Conservation (phyloP, 2,113 vertebrate genomes). For the Sula dactylatra region DNA sequence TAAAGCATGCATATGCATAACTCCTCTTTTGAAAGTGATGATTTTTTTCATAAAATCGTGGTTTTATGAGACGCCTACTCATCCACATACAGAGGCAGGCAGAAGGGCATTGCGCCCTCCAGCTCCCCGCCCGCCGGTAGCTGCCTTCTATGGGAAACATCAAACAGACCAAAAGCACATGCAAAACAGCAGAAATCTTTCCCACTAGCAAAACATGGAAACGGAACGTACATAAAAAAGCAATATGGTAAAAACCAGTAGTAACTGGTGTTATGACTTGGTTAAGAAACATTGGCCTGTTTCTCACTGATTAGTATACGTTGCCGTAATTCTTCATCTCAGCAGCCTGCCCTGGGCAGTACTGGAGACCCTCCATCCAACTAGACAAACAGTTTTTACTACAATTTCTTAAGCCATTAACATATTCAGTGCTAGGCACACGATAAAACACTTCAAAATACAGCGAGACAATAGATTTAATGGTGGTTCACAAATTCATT, state of each 20-base stretch:
- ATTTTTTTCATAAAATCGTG: not conserved
- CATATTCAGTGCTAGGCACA: not conserved
- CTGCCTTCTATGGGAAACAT: not conserved
- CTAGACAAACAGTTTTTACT: not conserved
- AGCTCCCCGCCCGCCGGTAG: accelerated
- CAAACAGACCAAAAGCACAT: too few relatives aligned
- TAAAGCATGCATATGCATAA: not conserved
- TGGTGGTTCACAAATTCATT: not conserved
- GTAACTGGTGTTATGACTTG: not conserved
- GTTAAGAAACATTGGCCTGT: not conserved
- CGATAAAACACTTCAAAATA: not conserved
- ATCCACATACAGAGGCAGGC: accelerated
- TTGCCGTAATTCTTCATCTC: accelerated
- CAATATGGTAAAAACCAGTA: not conserved
- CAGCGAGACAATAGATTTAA: not conserved
- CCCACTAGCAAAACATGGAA: not conserved
- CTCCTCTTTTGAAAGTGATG: not conserved
- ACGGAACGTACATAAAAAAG: not conserved
- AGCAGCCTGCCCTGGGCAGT: not conserved
- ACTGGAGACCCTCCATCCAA: not conserved
- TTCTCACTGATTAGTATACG: not conserved
- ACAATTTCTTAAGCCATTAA: not conserved
- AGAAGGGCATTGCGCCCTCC: accelerated
- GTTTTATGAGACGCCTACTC: not conserved
- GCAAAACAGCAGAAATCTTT: not conserved